Evolutionary conservation across 2,888 invertebrate species (phyloP).

Genomic region (Drosophila tanythrix): DNA sequence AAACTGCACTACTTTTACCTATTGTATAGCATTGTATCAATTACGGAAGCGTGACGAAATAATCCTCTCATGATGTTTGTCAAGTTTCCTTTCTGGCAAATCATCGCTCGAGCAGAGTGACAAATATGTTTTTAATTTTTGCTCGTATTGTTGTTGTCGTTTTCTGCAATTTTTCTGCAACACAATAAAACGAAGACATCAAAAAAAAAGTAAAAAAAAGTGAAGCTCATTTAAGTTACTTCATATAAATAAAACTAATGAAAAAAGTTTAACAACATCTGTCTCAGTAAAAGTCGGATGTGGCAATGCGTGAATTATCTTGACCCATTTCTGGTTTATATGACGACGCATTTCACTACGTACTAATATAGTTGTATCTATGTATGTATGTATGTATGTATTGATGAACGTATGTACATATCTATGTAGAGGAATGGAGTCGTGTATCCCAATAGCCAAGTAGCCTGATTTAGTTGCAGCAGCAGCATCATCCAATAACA

Average conservation of each 20-base stretch:
- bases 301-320: constrained; percentile 39
- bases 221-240: constrained; percentile 33
- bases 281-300: constrained; percentile 3
- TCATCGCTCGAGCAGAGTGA: constrained; percentile 2
- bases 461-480: no score
- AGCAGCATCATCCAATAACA: no score
- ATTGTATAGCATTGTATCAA: background rate
- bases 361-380: background rate
- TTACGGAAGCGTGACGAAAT: constrained; percentile 2
- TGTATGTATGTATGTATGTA: background rate
- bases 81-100: constrained; percentile 5
- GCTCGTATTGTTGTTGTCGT: background rate
- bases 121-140: constrained; percentile 28
- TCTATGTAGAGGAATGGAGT: no score
- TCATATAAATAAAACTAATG: constrained; percentile 38
- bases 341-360: constrained; percentile 41
- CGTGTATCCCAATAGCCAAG: no score
- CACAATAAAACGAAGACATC: no score
- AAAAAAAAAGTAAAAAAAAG: background rate
- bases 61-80: constrained; percentile 9
- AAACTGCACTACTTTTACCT: background rate
- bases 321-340: constrained; percentile 30
- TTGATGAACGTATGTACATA: no score
- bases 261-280: constrained; percentile 17
- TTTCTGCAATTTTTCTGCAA: background rate